phyloP scores from a whole-genome alignment of 2,113 vertebrate genomes.

The Phaetusa simplex region DNA sequence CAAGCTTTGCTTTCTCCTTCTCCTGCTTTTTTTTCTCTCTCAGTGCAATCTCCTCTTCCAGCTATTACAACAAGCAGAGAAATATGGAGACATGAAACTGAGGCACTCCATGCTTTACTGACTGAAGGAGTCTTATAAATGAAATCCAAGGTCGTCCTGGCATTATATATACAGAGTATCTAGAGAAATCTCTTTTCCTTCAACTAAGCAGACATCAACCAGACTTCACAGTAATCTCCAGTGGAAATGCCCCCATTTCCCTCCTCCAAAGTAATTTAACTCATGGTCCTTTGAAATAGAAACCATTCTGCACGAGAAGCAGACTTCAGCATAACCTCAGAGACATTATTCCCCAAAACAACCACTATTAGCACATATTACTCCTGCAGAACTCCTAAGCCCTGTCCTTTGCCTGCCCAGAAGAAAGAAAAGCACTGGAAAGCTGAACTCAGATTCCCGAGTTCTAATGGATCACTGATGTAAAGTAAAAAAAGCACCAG shows the following conservation, averaged over 20 bases:
- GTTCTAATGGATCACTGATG: neutral
- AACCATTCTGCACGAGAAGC: neutral
- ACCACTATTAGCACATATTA: neutral
- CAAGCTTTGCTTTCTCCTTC: constrained; percentile 67
- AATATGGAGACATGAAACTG: neutral
- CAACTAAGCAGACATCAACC: neutral
- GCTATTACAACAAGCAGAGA: constrained; percentile 70
- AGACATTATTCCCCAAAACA: neutral
- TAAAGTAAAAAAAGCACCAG: neutral
- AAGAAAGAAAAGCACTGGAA: neutral
- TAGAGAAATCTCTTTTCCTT: neutral
- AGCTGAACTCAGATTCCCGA: neutral
- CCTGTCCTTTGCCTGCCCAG: neutral
- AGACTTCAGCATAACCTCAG: neutral
- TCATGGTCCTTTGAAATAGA: neutral
- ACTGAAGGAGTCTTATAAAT: neutral
- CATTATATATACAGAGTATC: neutral
- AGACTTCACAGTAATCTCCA: neutral
- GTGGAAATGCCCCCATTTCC: neutral
- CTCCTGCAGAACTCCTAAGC: neutral
- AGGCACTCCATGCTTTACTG: neutral
- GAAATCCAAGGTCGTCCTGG: neutral
- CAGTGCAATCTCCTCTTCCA: constrained; percentile 74
- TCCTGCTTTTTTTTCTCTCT: constrained; percentile 60
- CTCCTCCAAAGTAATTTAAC: neutral